Conservation (phyloP, 2,797 vertebrate genomes). For the Neoniphon sammara region DNA sequence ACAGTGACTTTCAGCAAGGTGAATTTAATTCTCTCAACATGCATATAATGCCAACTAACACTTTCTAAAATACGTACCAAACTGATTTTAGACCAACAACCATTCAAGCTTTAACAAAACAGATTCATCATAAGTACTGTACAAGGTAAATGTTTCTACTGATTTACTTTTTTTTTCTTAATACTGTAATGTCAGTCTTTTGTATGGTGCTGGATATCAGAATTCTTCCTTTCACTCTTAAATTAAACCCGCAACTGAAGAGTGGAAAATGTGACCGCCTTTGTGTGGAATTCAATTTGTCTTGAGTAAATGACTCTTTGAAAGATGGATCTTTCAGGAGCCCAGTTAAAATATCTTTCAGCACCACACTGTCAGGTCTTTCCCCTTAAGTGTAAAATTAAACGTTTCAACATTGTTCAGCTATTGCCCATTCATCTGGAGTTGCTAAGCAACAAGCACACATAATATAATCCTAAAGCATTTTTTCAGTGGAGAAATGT, state of each 20-base stretch:
- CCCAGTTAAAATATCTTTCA: conserved; percentile 75
- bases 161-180: background rate
- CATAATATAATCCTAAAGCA: conserved; percentile 67
- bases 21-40: background rate
- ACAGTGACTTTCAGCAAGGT: background rate
- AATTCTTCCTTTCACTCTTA: conserved; percentile 45
- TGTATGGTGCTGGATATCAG: conserved; percentile 40
- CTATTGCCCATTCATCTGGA: conserved; percentile 60
- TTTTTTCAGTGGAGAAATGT: conserved; percentile 58
- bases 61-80: background rate
- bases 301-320: conserved; percentile 61
- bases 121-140: no score
- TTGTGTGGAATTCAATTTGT: conserved; percentile 65
- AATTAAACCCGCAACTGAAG: conserved; percentile 55
- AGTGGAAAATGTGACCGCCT: conserved; percentile 72
- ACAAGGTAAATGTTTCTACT: no score
- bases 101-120: no score
- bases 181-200: conserved; percentile 29
- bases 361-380: conserved; percentile 57
- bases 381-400: conserved; percentile 64
- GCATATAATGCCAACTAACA: no score
- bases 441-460: conserved; percentile 75
- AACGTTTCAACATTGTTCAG: conserved; percentile 69
- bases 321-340: conserved; percentile 74
- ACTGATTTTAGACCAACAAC: no score